phyloP scores from a whole-genome alignment of 2,113 vertebrate genomes.

The Carassius carassius region DNA sequence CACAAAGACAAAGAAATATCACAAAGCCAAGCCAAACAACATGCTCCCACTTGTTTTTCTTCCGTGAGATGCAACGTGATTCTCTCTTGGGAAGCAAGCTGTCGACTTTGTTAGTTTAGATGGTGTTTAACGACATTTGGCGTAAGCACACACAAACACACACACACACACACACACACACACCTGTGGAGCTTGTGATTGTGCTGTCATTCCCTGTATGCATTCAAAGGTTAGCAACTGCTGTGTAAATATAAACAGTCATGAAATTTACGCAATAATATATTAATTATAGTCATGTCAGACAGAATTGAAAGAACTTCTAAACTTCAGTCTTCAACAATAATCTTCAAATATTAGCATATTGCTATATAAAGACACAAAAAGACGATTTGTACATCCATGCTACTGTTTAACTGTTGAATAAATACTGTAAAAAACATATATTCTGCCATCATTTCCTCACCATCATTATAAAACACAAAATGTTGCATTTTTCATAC shows the following conservation, averaged over 20 bases:
- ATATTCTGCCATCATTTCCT: background rate
- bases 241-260: conserved; percentile 4
- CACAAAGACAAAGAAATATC: conserved; percentile 35
- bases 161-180: background rate
- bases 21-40: conserved; percentile 23
- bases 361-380: background rate
- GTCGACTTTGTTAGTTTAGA: conserved; percentile 30
- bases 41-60: conserved; percentile 26
- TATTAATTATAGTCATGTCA: background rate
- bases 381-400: background rate
- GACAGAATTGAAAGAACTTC: background rate
- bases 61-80: conserved; percentile 18
- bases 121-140: conserved; percentile 2
- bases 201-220: background rate
- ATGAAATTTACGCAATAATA: conserved; percentile 5
- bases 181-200: conserved; percentile 37
- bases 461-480: background rate
- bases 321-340: background rate
- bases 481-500: background rate
- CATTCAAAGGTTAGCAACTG: conserved; percentile 18
- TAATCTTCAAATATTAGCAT: background rate
- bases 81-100: conserved; percentile 29
- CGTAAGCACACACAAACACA: background rate
- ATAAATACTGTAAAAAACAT: background rate
- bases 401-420: no score